phyloP scores from a whole-genome alignment of 2,888 invertebrate genomes.

The Caenorhabditis drosophilae region DNA sequence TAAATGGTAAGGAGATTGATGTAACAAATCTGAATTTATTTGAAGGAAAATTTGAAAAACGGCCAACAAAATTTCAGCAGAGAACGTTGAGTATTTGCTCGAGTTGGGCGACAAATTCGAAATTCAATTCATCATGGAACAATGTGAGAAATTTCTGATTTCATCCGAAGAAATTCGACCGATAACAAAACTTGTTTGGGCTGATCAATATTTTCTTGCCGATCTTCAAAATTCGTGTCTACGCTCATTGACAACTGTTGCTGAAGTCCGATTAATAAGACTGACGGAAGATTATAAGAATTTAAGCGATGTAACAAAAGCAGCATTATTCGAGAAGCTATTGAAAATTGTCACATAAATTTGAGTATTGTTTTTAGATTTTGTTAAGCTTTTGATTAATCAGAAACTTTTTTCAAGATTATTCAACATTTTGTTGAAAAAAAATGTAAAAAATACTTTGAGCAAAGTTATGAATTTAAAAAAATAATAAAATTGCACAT shows the following conservation, averaged over 20 bases:
- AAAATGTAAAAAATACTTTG: too few species aligned
- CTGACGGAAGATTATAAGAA: conserved; percentile 63
- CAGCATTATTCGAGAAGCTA: conserved; percentile 63
- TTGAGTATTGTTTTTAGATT: too few species aligned
- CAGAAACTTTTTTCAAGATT: too few species aligned
- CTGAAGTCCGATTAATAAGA: conserved; percentile 55
- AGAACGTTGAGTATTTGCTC: conserved; percentile 70
- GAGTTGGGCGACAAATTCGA: conserved; percentile 71
- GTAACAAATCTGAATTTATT: background rate
- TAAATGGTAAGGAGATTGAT: conserved; percentile 37
- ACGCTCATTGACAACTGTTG: conserved; percentile 53
- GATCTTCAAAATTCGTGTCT: conserved; percentile 64
- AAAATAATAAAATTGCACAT: too few species aligned
- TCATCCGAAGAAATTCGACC: conserved; percentile 65
- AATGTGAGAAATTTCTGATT: conserved; percentile 70
- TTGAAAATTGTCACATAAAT: conserved; percentile 37
- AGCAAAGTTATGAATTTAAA: too few species aligned
- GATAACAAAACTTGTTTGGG: conserved; percentile 64
- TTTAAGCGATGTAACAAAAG: conserved; percentile 62
- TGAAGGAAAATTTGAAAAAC: too few species aligned
- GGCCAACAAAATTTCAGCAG: conserved; percentile 64
- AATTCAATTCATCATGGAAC: conserved; percentile 69
- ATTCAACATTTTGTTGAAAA: too few species aligned
- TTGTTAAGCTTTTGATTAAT: too few species aligned
- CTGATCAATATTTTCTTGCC: conserved; percentile 64